A percentile compares a stretch with the other conserved stretches of the same genome.
Evolutionary conservation across 2,113 vertebrate species (phyloP).

Genomic region (Epinephelus fuscoguttatus): DNA sequence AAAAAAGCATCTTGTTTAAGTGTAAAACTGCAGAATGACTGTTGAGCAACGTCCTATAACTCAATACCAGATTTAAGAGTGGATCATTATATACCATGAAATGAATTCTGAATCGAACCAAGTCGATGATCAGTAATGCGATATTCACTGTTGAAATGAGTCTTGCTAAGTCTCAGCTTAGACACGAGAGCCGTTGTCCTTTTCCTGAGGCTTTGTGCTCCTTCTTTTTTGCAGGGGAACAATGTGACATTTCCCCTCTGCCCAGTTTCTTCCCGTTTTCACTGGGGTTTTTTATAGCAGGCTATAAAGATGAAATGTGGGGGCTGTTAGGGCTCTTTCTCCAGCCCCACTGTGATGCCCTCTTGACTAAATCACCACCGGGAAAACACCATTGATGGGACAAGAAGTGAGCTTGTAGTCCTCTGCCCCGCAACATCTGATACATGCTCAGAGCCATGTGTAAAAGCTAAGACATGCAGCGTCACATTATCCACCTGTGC

Average conservation of each 20-base stretch:
- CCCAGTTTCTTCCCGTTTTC: constrained; percentile 70
- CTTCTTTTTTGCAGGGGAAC: constrained; percentile 58
- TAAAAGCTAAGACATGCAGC: constrained; percentile 30
- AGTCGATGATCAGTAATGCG: constrained; percentile 6
- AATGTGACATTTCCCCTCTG: constrained; percentile 75
- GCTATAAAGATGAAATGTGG: constrained; percentile 82
- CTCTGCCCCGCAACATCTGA: constrained; percentile 32
- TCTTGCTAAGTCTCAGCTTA: constrained; percentile 30
- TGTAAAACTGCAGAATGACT: not conserved
- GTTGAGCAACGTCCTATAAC: rapidly evolving
- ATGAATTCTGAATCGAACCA: constrained; percentile 6
- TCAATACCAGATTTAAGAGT: not conserved
- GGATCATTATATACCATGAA: constrained; percentile 3
- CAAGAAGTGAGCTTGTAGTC: constrained; percentile 39
- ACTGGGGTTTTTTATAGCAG: constrained; percentile 72
- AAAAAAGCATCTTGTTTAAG: not conserved
- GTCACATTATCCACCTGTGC: constrained; percentile 58
- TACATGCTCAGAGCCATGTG: constrained; percentile 18
- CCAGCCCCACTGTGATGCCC: constrained; percentile 44
- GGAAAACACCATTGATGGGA: constrained; percentile 42
- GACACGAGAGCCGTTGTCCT: constrained; percentile 71
- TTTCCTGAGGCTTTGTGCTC: constrained; percentile 50
- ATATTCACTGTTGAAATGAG: constrained; percentile 20
- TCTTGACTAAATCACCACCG: constrained; percentile 56
- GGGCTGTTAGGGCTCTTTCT: constrained; percentile 66